A percentile compares a stretch with the other conserved stretches of the same genome.
phyloP scores from a whole-genome alignment of 2,113 vertebrate species.

The Bubalus kerabau region DNA sequence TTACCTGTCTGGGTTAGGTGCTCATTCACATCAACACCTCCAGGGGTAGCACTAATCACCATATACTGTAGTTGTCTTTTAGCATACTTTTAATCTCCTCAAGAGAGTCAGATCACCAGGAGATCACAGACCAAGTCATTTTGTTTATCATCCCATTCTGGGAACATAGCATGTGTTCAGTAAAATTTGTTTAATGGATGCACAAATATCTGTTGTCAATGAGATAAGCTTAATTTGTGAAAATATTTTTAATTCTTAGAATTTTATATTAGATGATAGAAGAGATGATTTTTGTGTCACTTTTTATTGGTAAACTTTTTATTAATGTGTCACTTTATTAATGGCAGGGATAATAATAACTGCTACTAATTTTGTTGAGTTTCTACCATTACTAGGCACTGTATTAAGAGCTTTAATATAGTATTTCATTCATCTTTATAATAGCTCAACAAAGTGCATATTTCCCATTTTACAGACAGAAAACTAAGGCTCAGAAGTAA shows the following conservation, averaged over 20 bases:
- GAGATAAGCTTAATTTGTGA: background rate
- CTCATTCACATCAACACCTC: background rate
- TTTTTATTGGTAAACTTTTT: background rate
- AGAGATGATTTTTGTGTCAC: background rate
- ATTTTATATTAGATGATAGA: background rate
- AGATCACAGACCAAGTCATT: background rate
- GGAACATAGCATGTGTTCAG: background rate
- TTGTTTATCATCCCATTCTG: background rate
- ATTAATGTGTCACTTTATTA: background rate
- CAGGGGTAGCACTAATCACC: background rate
- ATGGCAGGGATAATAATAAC: background rate
- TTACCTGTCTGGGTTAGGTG: background rate
- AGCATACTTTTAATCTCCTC: background rate
- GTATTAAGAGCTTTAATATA: background rate
- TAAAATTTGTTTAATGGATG: background rate
- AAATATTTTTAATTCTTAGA: background rate
- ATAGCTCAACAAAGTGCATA: background rate
- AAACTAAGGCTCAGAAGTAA: background rate
- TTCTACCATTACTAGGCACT: background rate
- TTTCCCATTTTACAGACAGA: background rate
- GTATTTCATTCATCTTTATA: background rate
- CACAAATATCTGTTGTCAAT: background rate
- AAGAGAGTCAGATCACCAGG: background rate
- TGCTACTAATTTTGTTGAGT: background rate
- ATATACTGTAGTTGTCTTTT: background rate